Percentiles rank a stretch among this genome's conserved stretches.
phyloP scores from a whole-genome alignment of 1,140 invertebrate genomes.

The Physella acuta region DNA sequence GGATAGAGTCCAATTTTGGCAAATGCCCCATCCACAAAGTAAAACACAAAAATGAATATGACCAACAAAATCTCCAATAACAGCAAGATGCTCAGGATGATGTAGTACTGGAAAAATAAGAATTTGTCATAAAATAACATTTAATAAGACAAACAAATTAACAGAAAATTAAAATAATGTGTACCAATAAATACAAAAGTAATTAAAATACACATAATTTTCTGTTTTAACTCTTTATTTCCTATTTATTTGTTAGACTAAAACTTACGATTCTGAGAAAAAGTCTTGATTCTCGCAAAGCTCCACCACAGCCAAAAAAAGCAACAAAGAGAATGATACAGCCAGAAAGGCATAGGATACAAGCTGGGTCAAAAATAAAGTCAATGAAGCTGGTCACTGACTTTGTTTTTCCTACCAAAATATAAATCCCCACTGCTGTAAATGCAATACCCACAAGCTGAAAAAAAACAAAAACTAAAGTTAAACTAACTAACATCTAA shows the following conservation, averaged over 20 bases:
- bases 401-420: conserved; percentile 87
- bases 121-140: background rate
- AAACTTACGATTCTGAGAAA: conserved; percentile 85
- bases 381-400: conserved; percentile 84
- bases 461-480: conserved; percentile 8
- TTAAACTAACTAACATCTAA: no score
- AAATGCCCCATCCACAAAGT: conserved; percentile 34
- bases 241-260: no score
- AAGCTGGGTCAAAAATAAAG: conserved; percentile 85
- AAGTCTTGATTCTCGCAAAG: conserved; percentile 87
- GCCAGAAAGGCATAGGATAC: conserved; percentile 84
- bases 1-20: conserved; percentile 67
- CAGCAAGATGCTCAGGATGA: conserved; percentile 82
- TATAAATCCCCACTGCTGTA: conserved; percentile 82
- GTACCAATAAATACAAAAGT: no score
- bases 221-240: background rate
- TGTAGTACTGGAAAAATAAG: conserved; percentile 72
- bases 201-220: background rate
- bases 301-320: conserved; percentile 89
- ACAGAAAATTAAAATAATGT: no score
- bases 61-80: conserved; percentile 84
- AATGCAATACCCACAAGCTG: conserved; percentile 83
- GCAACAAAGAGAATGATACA: conserved; percentile 86
- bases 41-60: conserved; percentile 79
- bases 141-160: no score